phyloP scores from a whole-genome alignment of 2,888 invertebrate species.

The Nineta flava region DNA sequence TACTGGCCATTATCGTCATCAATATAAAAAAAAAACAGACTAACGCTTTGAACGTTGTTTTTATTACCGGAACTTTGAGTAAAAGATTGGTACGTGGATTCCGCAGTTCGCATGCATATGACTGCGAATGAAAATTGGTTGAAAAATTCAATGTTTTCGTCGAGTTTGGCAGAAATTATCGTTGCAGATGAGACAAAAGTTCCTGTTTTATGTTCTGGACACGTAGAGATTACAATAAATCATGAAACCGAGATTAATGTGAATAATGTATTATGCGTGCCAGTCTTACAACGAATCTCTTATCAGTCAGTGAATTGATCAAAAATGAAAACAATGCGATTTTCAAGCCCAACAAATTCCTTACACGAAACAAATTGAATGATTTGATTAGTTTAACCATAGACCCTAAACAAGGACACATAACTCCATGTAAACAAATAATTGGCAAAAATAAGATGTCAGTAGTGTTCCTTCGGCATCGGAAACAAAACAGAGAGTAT shows the following conservation, averaged over 20 bases:
- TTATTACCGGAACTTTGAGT: neutral
- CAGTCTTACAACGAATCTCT: neutral
- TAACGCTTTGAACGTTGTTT: constrained; percentile 4
- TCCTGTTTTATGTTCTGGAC: constrained; percentile 12
- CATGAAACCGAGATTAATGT: constrained; percentile 4
- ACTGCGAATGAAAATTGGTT: neutral
- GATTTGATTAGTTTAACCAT: too few relatives aligned
- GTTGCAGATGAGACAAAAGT: constrained; percentile 12
- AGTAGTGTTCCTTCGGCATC: too few relatives aligned
- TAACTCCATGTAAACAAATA: too few relatives aligned
- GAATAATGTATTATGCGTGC: constrained; percentile 1
- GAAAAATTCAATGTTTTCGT: neutral
- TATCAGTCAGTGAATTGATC: neutral
- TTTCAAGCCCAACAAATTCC: neutral
- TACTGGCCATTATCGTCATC: constrained; percentile 6
- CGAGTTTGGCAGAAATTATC: constrained; percentile 11
- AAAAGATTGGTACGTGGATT: constrained; percentile 3
- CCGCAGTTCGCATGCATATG: constrained; percentile 6
- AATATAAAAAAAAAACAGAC: neutral
- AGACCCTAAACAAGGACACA: too few relatives aligned
- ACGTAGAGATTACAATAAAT: constrained; percentile 12
- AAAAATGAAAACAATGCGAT: neutral
- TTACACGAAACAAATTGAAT: too few relatives aligned
- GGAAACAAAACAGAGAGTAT: too few relatives aligned
- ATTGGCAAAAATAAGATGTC: too few relatives aligned